These are phyloP conservation scores for Aphis craccivora DNA, from an alignment of 1,140 invertebrate genomes.

Conservation along the genomic window DNA sequence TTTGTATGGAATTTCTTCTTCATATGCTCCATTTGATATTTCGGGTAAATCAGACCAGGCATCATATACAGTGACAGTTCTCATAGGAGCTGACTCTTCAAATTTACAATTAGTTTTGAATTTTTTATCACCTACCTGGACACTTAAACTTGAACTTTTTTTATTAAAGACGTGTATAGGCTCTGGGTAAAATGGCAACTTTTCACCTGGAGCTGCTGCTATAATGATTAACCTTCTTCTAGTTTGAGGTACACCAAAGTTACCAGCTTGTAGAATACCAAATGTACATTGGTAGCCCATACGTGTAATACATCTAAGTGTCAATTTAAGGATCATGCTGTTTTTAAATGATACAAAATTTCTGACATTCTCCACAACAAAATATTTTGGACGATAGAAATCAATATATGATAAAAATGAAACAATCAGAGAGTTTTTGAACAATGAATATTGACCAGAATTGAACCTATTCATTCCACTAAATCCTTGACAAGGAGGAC, in stretches of 20 bases:
- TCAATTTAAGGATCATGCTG: slow-evolving; percentile 83
- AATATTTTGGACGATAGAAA: slow-evolving; percentile 84
- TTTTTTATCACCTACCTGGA: no score
- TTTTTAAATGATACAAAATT: slow-evolving; percentile 85
- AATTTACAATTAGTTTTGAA: no score
- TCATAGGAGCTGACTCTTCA: no score
- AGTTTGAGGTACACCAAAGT: slow-evolving; percentile 86
- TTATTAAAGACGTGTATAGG: slow-evolving; percentile 81
- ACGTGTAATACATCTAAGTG: slow-evolving; percentile 76
- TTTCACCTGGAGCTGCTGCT: slow-evolving; percentile 82
- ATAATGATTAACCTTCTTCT: slow-evolving; percentile 79
- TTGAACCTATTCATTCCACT: slow-evolving; percentile 91
- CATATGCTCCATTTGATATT: no score
- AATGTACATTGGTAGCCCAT: slow-evolving; percentile 92
- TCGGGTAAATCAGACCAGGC: no score
- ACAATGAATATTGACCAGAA: slow-evolving; percentile 83
- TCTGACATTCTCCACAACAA: slow-evolving; percentile 86
- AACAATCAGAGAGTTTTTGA: slow-evolving; percentile 88
- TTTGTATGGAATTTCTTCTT: no score
- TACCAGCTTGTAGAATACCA: slow-evolving; percentile 85
- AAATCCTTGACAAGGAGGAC: slow-evolving; percentile 92
- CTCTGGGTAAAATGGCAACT: slow-evolving; percentile 82
- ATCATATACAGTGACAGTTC: no score
- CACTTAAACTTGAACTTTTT: no score
- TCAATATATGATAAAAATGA: slow-evolving; percentile 87